Conservation (phyloP, 2,888 invertebrate species). For the Melolontha melolontha region DNA sequence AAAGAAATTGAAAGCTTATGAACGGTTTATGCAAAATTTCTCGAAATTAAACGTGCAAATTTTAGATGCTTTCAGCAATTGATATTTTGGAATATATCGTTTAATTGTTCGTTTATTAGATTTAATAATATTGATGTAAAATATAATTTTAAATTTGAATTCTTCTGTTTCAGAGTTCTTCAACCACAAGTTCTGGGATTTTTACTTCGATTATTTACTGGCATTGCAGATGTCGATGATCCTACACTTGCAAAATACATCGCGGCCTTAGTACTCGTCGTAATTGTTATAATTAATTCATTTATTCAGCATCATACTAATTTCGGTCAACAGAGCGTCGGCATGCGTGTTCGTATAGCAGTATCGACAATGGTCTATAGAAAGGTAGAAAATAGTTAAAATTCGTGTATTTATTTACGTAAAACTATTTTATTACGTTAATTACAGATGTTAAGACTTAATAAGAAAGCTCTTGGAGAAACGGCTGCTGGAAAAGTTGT, state of each 20-base stretch:
- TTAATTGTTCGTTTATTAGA: no score
- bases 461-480: constrained; percentile 78
- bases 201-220: constrained; percentile 71
- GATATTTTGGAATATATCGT: no score
- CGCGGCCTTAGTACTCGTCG: constrained; percentile 46
- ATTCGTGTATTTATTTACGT: background rate
- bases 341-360: constrained; percentile 80
- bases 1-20: no score
- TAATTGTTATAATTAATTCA: constrained; percentile 41
- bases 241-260: constrained; percentile 46
- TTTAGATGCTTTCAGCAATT: no score
- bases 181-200: constrained; percentile 73
- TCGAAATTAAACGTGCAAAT: no score
- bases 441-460: constrained; percentile 71
- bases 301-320: constrained; percentile 71
- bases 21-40: no score
- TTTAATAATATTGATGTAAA: no score
- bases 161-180: constrained; percentile 67
- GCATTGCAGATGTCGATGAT: constrained; percentile 14
- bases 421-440: background rate
- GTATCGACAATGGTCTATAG: constrained; percentile 80
- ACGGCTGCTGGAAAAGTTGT: constrained; percentile 87
- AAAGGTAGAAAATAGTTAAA: constrained; percentile 70
- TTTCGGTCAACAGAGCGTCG: constrained; percentile 70
- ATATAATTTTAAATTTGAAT: no score